Percentiles rank a stretch among this genome's conserved stretches.
Conservation (phyloP, 2,888 invertebrate genomes). For the Aplocera efformata region DNA sequence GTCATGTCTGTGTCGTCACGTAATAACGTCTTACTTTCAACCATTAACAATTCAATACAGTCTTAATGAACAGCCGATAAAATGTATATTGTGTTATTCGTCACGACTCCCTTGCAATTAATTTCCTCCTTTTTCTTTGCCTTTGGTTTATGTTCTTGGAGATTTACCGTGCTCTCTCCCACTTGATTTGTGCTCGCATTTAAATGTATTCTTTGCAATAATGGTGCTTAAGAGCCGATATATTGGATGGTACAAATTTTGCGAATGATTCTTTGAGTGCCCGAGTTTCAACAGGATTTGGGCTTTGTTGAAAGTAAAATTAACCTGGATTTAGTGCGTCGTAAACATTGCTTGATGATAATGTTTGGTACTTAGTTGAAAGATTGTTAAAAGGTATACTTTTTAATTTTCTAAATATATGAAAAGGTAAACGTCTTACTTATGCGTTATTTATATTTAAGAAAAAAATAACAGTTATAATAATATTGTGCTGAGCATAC, state of each 20-base stretch:
- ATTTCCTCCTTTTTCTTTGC: conserved; percentile 63
- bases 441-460: too few species aligned
- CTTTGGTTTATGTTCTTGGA: conserved; percentile 59
- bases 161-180: conserved; percentile 62
- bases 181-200: conserved; percentile 68
- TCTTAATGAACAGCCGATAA: conserved; percentile 76
- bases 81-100: conserved; percentile 72
- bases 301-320: conserved; percentile 17
- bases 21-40: conserved; percentile 60
- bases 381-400: too few species aligned
- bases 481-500: too few species aligned
- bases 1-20: conserved; percentile 54
- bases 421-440: too few species aligned
- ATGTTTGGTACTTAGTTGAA: too few species aligned
- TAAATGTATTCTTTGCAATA: conserved; percentile 63
- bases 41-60: conserved; percentile 75
- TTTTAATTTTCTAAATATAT: too few species aligned
- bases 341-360: conserved; percentile 7
- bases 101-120: conserved; percentile 67
- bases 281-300: conserved; percentile 48
- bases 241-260: conserved; percentile 66
- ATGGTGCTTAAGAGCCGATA: conserved; percentile 62
- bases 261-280: conserved; percentile 58
- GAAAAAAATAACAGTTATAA: too few species aligned
- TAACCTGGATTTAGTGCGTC: conserved; percentile 18